Conservation (phyloP, 2,797 vertebrate species). For the Melopsittacus undulatus region DNA sequence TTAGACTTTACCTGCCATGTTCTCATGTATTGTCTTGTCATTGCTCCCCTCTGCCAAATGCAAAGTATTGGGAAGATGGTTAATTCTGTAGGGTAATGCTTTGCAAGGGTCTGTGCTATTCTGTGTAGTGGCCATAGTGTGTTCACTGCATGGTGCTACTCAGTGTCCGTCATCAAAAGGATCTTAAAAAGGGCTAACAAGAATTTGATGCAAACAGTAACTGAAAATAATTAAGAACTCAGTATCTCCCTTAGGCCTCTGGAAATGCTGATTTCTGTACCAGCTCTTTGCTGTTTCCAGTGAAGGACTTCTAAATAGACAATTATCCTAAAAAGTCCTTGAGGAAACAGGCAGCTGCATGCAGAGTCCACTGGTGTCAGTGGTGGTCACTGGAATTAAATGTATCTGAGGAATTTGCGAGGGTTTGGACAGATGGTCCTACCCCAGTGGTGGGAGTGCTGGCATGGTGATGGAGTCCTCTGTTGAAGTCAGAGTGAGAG, state of each 20-base stretch:
- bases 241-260: neutral
- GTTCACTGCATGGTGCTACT: neutral
- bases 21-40: neutral
- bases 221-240: neutral
- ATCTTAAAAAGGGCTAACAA: neutral
- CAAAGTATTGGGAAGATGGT: neutral
- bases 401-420: neutral
- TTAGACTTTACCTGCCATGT: neutral
- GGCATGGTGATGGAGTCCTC: fast-evolving
- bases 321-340: neutral
- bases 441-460: too few species aligned
- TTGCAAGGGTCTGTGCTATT: neutral
- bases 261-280: neutral
- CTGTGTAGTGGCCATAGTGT: neutral
- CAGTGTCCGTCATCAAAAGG: neutral
- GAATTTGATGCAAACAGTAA: neutral
- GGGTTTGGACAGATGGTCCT: neutral
- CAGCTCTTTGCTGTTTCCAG: neutral
- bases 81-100: neutral
- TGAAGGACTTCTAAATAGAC: fast-evolving
- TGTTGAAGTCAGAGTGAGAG: neutral
- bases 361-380: fast-evolving
- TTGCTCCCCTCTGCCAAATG: neutral
- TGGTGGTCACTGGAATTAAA: neutral
- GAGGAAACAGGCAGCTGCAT: neutral